Evolutionary conservation across 2,113 vertebrate species (phyloP), one percentile per base, ranked within the genome.

Genomic region (Pelobates fuscus): DNA sequence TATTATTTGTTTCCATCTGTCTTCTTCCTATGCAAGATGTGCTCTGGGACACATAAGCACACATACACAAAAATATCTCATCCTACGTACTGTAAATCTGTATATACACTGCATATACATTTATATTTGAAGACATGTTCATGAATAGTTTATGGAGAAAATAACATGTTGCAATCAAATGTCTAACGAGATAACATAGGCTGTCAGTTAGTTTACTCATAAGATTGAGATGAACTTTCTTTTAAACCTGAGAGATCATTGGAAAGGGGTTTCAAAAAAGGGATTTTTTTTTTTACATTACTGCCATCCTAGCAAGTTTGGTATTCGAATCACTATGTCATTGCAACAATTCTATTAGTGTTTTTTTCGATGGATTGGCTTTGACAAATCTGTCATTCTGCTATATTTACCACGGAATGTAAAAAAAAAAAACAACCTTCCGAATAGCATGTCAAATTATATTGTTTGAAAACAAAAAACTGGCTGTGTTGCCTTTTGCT

Each of bases 391-490:
- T 76, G 75, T 23, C 66, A 75, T 15, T 20, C 30, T 32, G 63
- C 23, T 14, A 44, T 67, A 43, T 62, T 71, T 58, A 26, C 41
- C 73, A 64, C 41, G 23, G 27, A 55, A 29, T 49, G 20, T 1
- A 21, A 61, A 15, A 65, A 27, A 12, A n/a, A 37, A 55, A 68
- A 32, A n/a, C n/a, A n/a, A 3, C 43, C 57, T 76, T 52, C 73
- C n/a, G 73, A 68, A 76, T 68, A 61, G 26, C 24, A 76, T 23
- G 55, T 68, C 73, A 61, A 54, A 76, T 76, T 54, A 76, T 76
- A 46, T 68, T 55, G 65, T 76, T 61, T 76, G 73, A 76, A 76
- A 76, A 64, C 49, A 23, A 65, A 27, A 32, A 65, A 30, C 44
- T 71, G 69, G 8, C 26, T 49, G 32, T 0, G 32, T 59, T 12